phyloP scores from a whole-genome alignment of 2,888 invertebrate genomes.

The Lottia gigantea region DNA sequence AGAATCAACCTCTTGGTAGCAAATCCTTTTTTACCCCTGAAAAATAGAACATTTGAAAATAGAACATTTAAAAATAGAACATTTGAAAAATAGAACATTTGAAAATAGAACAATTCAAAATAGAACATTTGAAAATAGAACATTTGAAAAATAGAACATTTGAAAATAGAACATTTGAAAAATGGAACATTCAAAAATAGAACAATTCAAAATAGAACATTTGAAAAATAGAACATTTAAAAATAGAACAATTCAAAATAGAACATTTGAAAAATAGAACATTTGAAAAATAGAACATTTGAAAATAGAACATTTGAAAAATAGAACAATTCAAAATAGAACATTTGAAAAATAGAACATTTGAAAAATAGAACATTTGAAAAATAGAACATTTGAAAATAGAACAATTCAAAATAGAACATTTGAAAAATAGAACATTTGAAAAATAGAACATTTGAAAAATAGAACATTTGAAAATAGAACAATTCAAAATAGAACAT shows the following conservation, averaged over 20 bases:
- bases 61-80: no score
- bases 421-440: constrained; percentile 57
- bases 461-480: no score
- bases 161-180: constrained; percentile 14
- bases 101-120: constrained; percentile 75
- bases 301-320: constrained; percentile 53
- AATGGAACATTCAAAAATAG: constrained; percentile 74
- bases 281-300: constrained; percentile 32
- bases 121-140: no score
- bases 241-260: no score
- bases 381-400: constrained; percentile 73
- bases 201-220: no score
- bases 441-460: no score
- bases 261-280: no score
- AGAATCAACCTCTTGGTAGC: constrained; percentile 74
- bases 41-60: neutral
- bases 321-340: constrained; percentile 73
- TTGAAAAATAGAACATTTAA: constrained; percentile 41
- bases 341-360: no score
- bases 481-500: neutral
- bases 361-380: constrained; percentile 40
- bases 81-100: no score
- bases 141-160: constrained; percentile 51
- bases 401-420: no score
- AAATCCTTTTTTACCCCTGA: constrained; percentile 68